Conservation (phyloP, 1,140 invertebrate genomes). For the Parapsyche elsis region DNA sequence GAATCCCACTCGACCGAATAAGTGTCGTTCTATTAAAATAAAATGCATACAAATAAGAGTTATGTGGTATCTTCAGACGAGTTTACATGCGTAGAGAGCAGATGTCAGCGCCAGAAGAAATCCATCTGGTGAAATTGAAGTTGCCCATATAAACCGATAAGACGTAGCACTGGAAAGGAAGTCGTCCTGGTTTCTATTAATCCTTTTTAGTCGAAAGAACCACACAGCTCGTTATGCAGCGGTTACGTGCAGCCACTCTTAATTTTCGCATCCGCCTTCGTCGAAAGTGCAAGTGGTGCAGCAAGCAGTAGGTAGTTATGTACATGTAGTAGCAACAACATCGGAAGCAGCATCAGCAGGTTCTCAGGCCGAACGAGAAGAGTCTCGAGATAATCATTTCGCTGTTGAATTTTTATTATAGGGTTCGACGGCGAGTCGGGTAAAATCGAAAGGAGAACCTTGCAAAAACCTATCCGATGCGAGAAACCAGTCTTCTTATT, state of each 20-base stretch:
- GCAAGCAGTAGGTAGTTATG: background rate
- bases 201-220: background rate
- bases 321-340: too few species aligned
- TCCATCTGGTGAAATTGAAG: conserved; percentile 4
- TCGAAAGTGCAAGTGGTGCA: conserved; percentile 40
- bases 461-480: too few species aligned
- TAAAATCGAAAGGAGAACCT: conserved; percentile 4
- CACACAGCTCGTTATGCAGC: background rate
- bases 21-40: too few species aligned
- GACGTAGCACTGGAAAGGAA: background rate
- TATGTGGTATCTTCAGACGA: background rate
- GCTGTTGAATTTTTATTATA: conserved; percentile 1
- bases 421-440: background rate
- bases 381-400: conserved; percentile 26
- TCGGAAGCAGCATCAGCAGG: conserved; percentile 28
- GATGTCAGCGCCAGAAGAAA: background rate
- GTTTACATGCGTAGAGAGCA: background rate
- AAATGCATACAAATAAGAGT: too few species aligned
- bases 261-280: conserved; percentile 32
- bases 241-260: conserved; percentile 31
- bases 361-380: conserved; percentile 3
- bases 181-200: conserved; percentile 15
- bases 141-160: background rate
- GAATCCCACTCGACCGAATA: background rate
- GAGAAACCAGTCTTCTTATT: too few species aligned